phyloP scores from a whole-genome alignment of 2,113 vertebrate genomes.

The Dipodomys stephensi region DNA sequence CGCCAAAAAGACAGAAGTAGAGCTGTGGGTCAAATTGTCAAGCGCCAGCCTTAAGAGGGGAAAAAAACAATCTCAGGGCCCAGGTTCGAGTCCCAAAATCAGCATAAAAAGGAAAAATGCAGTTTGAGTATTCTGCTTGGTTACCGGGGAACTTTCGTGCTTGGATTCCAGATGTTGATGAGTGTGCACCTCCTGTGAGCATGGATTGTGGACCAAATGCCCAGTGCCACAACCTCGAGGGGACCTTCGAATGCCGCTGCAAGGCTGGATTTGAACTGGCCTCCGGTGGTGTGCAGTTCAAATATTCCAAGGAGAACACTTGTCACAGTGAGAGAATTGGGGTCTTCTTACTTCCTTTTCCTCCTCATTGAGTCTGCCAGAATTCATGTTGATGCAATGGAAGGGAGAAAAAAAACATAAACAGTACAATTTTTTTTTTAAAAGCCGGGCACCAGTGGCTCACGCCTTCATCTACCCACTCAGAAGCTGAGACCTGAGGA shows the following conservation, averaged over 20 bases:
- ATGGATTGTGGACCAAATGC: constrained; percentile 49
- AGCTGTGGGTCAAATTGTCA: no score
- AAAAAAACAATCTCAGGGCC: no score
- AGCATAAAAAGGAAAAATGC: no score
- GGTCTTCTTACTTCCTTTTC: background rate
- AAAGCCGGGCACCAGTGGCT: no score
- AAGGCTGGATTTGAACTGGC: background rate
- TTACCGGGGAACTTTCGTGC: background rate
- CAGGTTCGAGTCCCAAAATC: no score
- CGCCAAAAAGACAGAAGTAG: no score
- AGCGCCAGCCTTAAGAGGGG: no score
- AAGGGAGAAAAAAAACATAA: background rate
- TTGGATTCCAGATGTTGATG: constrained; percentile 67
- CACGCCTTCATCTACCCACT: no score
- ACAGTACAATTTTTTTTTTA: no score
- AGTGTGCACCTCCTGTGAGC: constrained; percentile 32
- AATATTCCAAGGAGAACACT: background rate
- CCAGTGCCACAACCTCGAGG: background rate
- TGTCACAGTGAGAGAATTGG: constrained; percentile 52
- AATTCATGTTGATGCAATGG: background rate
- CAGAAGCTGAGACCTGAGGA: no score
- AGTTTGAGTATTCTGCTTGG: no score
- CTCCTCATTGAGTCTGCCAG: background rate
- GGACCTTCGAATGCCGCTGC: constrained; percentile 49
- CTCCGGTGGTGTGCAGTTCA: constrained; percentile 17